Conservation (phyloP, 2,113 vertebrate genomes). For the Pseudois nayaur region DNA sequence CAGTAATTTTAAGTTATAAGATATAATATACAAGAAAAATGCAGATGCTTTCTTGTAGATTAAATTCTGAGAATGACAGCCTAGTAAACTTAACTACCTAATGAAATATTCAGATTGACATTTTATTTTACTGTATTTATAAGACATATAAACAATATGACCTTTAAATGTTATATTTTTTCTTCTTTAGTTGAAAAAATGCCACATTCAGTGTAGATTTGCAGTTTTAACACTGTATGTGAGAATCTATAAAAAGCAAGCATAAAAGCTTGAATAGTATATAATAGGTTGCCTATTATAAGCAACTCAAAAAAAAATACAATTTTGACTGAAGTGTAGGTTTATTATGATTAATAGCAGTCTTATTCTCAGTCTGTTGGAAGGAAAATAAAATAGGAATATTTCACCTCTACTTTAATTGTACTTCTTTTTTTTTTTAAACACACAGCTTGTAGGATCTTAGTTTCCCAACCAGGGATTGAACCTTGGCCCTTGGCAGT, state of each 20-base stretch:
- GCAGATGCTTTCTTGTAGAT: background rate
- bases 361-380: background rate
- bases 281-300: background rate
- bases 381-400: background rate
- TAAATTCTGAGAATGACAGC: background rate
- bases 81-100: background rate
- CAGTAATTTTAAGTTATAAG: background rate
- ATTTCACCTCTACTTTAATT: background rate
- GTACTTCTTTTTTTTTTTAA: background rate
- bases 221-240: background rate
- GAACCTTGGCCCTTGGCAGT: background rate
- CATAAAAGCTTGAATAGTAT: background rate
- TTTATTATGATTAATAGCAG: background rate
- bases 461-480: background rate
- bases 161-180: slow-evolving; percentile 18
- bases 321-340: background rate
- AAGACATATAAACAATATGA: background rate
- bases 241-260: background rate
- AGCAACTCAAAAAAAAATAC: background rate
- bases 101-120: slow-evolving; percentile 18
- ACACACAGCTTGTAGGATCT: background rate
- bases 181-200: slow-evolving; percentile 21
- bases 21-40: background rate
- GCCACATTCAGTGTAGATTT: background rate
- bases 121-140: slow-evolving; percentile 23